Evolutionary conservation across 2,797 vertebrate genomes (phyloP).

Genomic region (Melanotaenia trifasciata): DNA sequence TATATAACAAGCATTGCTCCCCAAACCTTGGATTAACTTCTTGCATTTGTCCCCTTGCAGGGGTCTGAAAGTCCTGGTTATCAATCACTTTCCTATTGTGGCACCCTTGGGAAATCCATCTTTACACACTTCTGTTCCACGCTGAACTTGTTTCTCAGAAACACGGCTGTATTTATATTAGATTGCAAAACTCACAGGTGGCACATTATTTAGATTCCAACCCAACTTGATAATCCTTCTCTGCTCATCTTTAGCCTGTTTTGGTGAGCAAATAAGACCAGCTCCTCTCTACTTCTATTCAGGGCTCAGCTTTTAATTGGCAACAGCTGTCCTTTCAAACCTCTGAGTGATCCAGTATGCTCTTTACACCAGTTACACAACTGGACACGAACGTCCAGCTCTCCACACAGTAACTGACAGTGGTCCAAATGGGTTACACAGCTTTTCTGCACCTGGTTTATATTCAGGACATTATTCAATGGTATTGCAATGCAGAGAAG

Average conservation of each 20-base stretch:
- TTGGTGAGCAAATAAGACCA: slow-evolving; percentile 33
- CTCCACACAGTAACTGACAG: slow-evolving; percentile 5
- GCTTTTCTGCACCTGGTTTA: background rate
- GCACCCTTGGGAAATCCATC: background rate
- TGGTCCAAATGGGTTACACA: background rate
- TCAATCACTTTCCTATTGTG: background rate
- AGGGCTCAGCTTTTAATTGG: slow-evolving; percentile 69
- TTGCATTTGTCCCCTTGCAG: background rate
- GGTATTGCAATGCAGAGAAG: background rate
- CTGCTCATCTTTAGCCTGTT: slow-evolving; percentile 45
- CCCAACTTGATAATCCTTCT: background rate
- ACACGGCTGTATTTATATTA: background rate
- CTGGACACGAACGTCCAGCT: slow-evolving; percentile 41
- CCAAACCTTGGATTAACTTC: background rate
- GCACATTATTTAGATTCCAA: slow-evolving; percentile 8
- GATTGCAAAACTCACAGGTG: background rate
- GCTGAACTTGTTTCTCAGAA: background rate
- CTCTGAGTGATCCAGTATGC: slow-evolving; percentile 30
- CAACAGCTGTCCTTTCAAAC: slow-evolving; percentile 70
- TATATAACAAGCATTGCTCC: background rate
- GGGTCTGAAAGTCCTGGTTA: background rate
- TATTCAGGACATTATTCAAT: background rate
- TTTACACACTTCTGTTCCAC: background rate
- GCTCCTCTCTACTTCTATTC: slow-evolving; percentile 54
- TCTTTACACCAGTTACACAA: slow-evolving; percentile 39